Percentiles rank a stretch among this genome's conserved stretches.
phyloP scores from a whole-genome alignment of 1,140 invertebrate species.

The Dendroctonus ponderosae region DNA sequence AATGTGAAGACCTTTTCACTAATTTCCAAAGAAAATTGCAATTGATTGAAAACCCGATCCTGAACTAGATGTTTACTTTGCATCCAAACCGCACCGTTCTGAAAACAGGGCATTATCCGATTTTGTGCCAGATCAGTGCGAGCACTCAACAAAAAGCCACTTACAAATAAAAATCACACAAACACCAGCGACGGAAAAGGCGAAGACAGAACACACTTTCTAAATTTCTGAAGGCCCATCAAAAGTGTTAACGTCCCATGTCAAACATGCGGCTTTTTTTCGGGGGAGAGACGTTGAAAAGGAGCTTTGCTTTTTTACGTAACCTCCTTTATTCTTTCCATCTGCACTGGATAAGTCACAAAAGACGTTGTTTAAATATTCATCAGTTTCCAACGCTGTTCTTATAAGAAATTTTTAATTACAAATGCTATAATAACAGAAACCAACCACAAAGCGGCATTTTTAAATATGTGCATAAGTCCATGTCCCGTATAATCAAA shows the following conservation, averaged over 20 bases:
- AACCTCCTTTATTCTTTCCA: slow-evolving; percentile 11
- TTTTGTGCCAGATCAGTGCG: too few species aligned
- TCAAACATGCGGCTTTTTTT: slow-evolving; percentile 19
- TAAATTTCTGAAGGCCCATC: slow-evolving; percentile 20
- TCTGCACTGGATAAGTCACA: too few species aligned
- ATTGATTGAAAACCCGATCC: too few species aligned
- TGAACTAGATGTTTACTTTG: too few species aligned
- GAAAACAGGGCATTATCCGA: too few species aligned
- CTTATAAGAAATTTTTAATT: neutral
- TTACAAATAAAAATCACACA: slow-evolving; percentile 20
- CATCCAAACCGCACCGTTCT: too few species aligned
- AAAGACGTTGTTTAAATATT: too few species aligned
- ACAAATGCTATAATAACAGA: neutral
- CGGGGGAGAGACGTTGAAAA: slow-evolving; percentile 8
- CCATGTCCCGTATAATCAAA: slow-evolving; percentile 21
- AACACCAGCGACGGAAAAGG: slow-evolving; percentile 18
- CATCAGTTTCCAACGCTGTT: too few species aligned
- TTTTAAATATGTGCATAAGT: slow-evolving; percentile 24
- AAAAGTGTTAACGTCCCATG: slow-evolving; percentile 24
- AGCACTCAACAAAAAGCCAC: slow-evolving; percentile 4
- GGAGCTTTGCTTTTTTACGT: slow-evolving; percentile 8
- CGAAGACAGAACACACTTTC: slow-evolving; percentile 24
- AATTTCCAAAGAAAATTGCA: too few species aligned
- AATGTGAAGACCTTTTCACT: too few species aligned
- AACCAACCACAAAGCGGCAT: neutral